Percentiles rank a stretch among this genome's conserved stretches.
Conservation (phyloP, 2,113 vertebrate species). For the Nyctibius bracteatus region DNA sequence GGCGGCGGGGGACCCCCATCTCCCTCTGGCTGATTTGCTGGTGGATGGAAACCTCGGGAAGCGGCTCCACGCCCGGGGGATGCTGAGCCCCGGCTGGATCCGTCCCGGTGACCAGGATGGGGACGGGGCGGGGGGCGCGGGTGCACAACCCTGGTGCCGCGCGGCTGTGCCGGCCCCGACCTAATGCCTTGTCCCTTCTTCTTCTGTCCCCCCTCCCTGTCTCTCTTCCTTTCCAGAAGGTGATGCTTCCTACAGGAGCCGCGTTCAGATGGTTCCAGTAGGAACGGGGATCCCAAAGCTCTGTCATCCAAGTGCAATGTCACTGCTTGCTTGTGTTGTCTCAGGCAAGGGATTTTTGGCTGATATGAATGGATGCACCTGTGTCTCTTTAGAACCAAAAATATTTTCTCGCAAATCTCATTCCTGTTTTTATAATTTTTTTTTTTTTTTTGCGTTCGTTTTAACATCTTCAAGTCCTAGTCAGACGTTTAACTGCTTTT, state of each 20-base stretch:
- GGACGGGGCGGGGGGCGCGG: background rate
- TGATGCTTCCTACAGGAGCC: slow-evolving; percentile 98
- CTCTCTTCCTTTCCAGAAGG: slow-evolving; percentile 90
- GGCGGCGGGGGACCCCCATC: accelerated
- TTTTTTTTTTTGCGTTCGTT: slow-evolving; percentile 80
- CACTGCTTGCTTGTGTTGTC: slow-evolving; percentile 93
- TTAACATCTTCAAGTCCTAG: slow-evolving; percentile 80
- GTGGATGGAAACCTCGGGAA: background rate
- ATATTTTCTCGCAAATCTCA: slow-evolving; percentile 96
- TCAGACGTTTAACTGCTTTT: slow-evolving; percentile 81
- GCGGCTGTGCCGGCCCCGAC: background rate
- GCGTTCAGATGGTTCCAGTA: slow-evolving; percentile 99
- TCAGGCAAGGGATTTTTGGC: slow-evolving; percentile 95
- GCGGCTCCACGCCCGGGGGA: accelerated
- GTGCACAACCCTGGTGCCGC: background rate
- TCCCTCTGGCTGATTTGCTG: no score
- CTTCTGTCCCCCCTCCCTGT: slow-evolving; percentile 61
- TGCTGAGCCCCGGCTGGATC: background rate
- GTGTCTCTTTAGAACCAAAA: slow-evolving; percentile 99
- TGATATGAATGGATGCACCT: slow-evolving; percentile 97
- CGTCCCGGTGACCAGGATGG: accelerated
- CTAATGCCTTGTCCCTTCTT: slow-evolving; percentile 54
- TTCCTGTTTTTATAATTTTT: slow-evolving; percentile 98
- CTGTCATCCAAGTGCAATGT: slow-evolving; percentile 98
- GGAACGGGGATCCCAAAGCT: slow-evolving; percentile 93